Conservation (phyloP, 1,140 invertebrate genomes). For the Ips nitidus region DNA sequence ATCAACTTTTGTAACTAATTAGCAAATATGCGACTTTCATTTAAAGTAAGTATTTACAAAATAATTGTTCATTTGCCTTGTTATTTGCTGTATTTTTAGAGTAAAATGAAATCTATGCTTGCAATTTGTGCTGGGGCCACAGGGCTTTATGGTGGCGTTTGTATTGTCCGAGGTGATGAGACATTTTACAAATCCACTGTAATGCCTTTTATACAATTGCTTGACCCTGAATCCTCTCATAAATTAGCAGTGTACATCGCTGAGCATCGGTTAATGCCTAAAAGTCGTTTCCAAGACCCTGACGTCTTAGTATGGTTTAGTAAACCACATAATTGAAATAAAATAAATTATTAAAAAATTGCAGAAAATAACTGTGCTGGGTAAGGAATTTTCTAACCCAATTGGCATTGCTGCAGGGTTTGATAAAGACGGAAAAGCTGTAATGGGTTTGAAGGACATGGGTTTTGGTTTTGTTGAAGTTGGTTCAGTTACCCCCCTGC, state of each 20-base stretch:
- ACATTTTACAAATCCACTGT: conserved; percentile 73
- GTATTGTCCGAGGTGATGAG: conserved; percentile 71
- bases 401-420: conserved; percentile 97
- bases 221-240: conserved; percentile 81
- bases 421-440: conserved; percentile 94
- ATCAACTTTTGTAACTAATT: too few species aligned
- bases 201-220: conserved; percentile 67
- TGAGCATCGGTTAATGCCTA: conserved; percentile 74
- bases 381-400: conserved; percentile 79
- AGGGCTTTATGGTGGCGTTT: conserved; percentile 57
- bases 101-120: conserved; percentile 43
- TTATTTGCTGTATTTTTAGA: conserved; percentile 31
- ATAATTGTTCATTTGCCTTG: not conserved
- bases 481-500: conserved; percentile 91
- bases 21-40: not conserved
- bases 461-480: conserved; percentile 98
- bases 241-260: conserved; percentile 69
- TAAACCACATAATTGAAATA: conserved; percentile 19
- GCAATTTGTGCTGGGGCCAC: conserved; percentile 36
- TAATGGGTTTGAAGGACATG: conserved; percentile 76
- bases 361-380: conserved; percentile 71
- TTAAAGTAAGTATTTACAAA: not conserved
- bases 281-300: conserved; percentile 61
- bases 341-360: conserved; percentile 17
- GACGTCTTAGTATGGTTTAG: conserved; percentile 58